These are phyloP conservation scores for Diadumene lineata DNA, from an alignment of 92 coral and sea anemone genomes.

Conservation along the genomic window DNA sequence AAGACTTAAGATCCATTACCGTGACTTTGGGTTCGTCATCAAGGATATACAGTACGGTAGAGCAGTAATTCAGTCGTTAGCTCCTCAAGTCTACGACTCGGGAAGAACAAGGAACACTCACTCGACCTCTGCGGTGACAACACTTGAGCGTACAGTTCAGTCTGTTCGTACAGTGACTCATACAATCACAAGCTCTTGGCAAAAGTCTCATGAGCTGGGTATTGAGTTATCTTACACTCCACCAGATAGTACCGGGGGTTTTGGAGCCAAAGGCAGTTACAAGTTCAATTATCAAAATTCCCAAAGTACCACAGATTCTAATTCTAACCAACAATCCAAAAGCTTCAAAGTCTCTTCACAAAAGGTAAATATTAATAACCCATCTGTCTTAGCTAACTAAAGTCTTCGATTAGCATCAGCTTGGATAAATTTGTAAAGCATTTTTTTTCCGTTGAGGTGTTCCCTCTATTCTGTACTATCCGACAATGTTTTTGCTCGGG, in stretches of 20 bases:
- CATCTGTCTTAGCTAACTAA: no score
- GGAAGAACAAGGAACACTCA: slow-evolving; percentile 48
- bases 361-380: no score
- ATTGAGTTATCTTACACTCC: slow-evolving; percentile 55
- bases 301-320: slow-evolving; percentile 35
- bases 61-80: slow-evolving; percentile 45
- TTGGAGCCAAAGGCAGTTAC: slow-evolving; percentile 29
- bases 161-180: slow-evolving; percentile 63
- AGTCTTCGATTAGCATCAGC: no score
- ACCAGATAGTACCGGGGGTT: slow-evolving; percentile 51
- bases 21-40: slow-evolving; percentile 52
- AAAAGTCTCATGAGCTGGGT: slow-evolving; percentile 50
- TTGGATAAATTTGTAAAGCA: no score
- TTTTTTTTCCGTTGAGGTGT: no score
- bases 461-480: no score
- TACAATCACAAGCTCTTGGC: slow-evolving; percentile 67
- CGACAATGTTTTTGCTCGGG: no score
- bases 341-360: slow-evolving; percentile 29
- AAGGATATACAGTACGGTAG: slow-evolving; percentile 53
- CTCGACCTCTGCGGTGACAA: slow-evolving; percentile 27
- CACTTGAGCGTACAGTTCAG: slow-evolving; percentile 47
- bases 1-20: slow-evolving; percentile 61
- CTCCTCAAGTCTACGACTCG: slow-evolving; percentile 39
- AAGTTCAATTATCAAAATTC: slow-evolving; percentile 26
- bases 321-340: slow-evolving; percentile 38